phyloP scores from a whole-genome alignment of 2,113 vertebrate genomes.

The Podarcis muralis region DNA sequence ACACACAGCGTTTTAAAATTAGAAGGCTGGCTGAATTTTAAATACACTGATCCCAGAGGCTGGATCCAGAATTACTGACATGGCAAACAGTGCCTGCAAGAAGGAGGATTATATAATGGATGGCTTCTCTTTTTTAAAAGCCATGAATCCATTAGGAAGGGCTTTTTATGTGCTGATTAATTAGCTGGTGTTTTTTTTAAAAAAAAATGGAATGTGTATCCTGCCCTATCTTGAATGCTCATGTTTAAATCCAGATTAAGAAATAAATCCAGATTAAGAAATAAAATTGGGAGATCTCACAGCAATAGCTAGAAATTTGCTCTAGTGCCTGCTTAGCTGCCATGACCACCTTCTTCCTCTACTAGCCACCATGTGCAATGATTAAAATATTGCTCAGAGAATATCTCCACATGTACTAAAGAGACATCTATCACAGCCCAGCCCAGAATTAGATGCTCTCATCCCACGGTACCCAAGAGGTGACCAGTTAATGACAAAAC shows the following conservation, averaged over 20 bases:
- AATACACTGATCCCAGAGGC: slow-evolving; percentile 67
- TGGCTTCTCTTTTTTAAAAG: slow-evolving; percentile 39
- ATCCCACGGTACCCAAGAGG: no score
- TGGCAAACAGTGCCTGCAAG: slow-evolving; percentile 53
- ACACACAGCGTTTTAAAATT: slow-evolving; percentile 66
- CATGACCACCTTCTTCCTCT: not conserved
- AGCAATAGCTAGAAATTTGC: not conserved
- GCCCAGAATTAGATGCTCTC: not conserved
- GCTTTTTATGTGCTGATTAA: not conserved
- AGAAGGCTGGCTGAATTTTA: slow-evolving; percentile 76
- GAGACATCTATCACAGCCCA: not conserved
- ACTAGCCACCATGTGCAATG: not conserved
- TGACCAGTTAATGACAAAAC: no score
- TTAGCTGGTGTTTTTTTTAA: not conserved
- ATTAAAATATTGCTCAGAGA: not conserved
- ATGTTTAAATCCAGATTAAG: not conserved
- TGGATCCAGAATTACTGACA: slow-evolving; percentile 67
- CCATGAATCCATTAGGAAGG: not conserved
- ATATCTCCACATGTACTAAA: not conserved
- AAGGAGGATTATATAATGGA: slow-evolving; percentile 16
- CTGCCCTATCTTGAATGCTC: not conserved
- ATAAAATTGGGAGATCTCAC: not conserved
- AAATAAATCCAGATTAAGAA: not conserved
- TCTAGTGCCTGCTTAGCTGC: not conserved
- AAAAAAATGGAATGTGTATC: no score